Evolutionary conservation across 2,797 vertebrate species (phyloP), one percentile per base, ranked within the genome.

Genomic region (Coregonus sp.): DNA sequence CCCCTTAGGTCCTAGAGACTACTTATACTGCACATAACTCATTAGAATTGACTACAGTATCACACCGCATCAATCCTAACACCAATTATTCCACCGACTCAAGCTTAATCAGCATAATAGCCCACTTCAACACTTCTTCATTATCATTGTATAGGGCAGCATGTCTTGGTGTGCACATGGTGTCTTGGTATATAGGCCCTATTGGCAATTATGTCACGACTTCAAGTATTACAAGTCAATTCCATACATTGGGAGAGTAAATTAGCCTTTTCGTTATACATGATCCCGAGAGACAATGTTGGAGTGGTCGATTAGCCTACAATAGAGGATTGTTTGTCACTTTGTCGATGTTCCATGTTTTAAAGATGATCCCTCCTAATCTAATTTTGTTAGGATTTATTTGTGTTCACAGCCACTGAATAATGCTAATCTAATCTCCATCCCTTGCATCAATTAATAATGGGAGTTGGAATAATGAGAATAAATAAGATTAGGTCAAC

Each of bases 31-130:
- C 70, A 72, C 47, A 72, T 72, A 72, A 25, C 50, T 81, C 59
- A 78, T 79, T 76, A 66, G 78, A 52, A 78, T 73, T 37, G 65
- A 51, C 52, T 1, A 18, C 47, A 20, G 16, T 61, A 47, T 71
- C 66, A 33, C 12, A 61, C 16, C 35, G 65, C 67, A 80, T 82
- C 70, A 71, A 3, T 47, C 1, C 37, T 20, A 65, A 33, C 72
- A 51, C 67, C 70, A 77, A 18, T 50, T 11, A 37, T 68, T 50
- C 50, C 37, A 18, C n/a, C 77, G 63, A 51, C 51, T 47, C n/a
- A 54, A n/a, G 63, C 66, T 16, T 18, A n/a, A 63, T 80, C 51
- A 76, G 73, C 78, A 76, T 76, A 75, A 9, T 12, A 1, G 74
- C 54, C 66, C 59, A 5, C 16, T 12, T 61, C 56, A 61, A 20